These are phyloP conservation scores for Lepilemur septentrionalis DNA, from an alignment of 2,797 vertebrate species.

Conservation along the genomic window DNA sequence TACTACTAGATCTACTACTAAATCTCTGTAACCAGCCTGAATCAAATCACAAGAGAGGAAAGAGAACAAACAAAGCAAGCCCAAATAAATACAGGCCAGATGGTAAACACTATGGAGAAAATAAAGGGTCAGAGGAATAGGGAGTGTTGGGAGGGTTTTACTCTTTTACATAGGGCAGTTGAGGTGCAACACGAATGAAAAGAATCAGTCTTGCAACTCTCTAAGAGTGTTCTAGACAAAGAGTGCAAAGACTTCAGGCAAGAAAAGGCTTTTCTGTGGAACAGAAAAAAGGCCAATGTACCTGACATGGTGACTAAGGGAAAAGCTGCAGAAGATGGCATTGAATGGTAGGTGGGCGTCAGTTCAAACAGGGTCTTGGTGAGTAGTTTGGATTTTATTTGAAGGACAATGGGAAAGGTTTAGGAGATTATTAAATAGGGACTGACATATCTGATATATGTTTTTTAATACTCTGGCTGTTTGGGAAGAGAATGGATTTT, in stretches of 20 bases:
- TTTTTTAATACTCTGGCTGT: neutral
- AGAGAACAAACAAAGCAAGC: neutral
- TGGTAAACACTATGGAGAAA: neutral
- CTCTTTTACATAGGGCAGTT: neutral
- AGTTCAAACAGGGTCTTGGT: neutral
- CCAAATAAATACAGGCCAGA: neutral
- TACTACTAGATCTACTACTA: neutral
- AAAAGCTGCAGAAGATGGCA: neutral
- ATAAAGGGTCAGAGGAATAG: neutral
- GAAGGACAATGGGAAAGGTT: neutral
- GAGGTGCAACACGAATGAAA: neutral
- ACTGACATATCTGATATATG: neutral
- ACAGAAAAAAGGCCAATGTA: neutral
- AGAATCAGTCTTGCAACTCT: neutral
- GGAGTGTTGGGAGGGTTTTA: fast-evolving
- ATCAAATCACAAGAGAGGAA: neutral
- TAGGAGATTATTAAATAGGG: neutral
- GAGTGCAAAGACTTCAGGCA: neutral
- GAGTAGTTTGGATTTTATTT: neutral
- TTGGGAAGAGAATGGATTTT: neutral
- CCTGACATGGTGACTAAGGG: neutral
- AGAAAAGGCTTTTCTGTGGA: neutral
- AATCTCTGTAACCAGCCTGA: neutral
- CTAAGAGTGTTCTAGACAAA: neutral
- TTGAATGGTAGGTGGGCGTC: neutral